Conservation (phyloP, 2,113 vertebrate genomes). For the Stictonetta naevosa region DNA sequence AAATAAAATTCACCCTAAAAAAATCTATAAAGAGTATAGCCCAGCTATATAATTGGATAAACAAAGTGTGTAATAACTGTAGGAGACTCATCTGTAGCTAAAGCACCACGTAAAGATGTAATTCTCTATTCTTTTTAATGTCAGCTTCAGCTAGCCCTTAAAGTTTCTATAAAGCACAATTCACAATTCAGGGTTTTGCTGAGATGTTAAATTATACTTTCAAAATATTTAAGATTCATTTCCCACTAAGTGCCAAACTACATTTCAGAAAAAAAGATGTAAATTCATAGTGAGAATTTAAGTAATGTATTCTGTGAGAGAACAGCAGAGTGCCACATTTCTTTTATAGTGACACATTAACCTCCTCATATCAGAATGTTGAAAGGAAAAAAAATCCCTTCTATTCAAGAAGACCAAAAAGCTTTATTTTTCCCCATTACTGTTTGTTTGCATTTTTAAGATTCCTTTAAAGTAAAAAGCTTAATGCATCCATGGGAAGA, state of each 20-base stretch:
- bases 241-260: conserved; percentile 52
- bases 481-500: neutral
- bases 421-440: conserved; percentile 1
- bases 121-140: conserved; percentile 19
- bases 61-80: neutral
- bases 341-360: conserved; percentile 67
- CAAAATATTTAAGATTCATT: conserved; percentile 73
- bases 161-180: conserved; percentile 21
- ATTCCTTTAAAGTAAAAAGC: conserved; percentile 27
- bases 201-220: conserved; percentile 63
- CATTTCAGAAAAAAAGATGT: conserved; percentile 46
- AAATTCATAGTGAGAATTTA: conserved; percentile 60
- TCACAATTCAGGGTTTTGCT: conserved; percentile 17
- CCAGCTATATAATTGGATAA: neutral
- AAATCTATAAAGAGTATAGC: neutral
- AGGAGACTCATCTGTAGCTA: neutral
- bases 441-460: conserved; percentile 50
- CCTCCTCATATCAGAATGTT: conserved; percentile 41
- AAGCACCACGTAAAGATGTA: conserved; percentile 4
- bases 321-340: conserved; percentile 56
- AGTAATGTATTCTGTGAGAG: conserved; percentile 63
- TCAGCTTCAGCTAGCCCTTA: neutral
- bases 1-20: neutral
- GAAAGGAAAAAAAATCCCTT: conserved; percentile 46
- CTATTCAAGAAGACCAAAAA: conserved; percentile 15